Base-by-base conservation (phyloP, 1,140 invertebrate genomes). In the Drosophila jambulina region DNA sequence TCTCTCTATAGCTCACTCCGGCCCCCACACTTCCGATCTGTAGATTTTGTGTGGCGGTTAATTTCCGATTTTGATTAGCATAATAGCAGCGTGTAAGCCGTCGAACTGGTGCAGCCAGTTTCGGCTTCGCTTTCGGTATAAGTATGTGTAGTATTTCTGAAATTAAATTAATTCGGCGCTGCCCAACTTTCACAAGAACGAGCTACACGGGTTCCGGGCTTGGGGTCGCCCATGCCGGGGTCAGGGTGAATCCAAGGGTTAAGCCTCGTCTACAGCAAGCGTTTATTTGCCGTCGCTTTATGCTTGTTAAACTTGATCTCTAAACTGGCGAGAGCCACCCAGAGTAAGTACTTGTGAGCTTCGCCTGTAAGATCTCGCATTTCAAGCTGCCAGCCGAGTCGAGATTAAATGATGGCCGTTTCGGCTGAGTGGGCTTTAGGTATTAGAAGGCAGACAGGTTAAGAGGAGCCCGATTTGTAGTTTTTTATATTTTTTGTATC, bases 91-190 rank as follows among this genome's bases (percentile, higher is more conserved):
- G 51, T 68, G 68, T 72, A 61, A 77, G 56, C 78, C 32, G 84
- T 80, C 25, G 34, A 88, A 87, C 83, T 88, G 71, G 80, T 83
- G 84, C 80, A 83, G 76, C 83, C 58, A 87, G 83, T 87, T 86
- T 63, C 54, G 51, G 54, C 32, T 83, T 87, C 62, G 57, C 67
- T 71, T 72, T 74, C 75, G 69, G 72, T 51, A 46, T 61, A 36
- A 56, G 40, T 68, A 45, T 21, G 42, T 45, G 13, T 36, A 36
- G 34, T 36, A 71, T 62, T 58, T 43, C 36, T 15, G 23, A 43
- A 53, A 19, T 72, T 10, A 60, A 70, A 69, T 71, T 69, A 74
- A 43, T 65, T 49, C 56, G 58, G 15, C 21, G 60, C 25, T 75
- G 63, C 51, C 56, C 48, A 70, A 87, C 83, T 87, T 87, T 87